These are phyloP conservation scores for Cerastis leucographa DNA, from an alignment of 2,888 invertebrate genomes.

Conservation along the genomic window DNA sequence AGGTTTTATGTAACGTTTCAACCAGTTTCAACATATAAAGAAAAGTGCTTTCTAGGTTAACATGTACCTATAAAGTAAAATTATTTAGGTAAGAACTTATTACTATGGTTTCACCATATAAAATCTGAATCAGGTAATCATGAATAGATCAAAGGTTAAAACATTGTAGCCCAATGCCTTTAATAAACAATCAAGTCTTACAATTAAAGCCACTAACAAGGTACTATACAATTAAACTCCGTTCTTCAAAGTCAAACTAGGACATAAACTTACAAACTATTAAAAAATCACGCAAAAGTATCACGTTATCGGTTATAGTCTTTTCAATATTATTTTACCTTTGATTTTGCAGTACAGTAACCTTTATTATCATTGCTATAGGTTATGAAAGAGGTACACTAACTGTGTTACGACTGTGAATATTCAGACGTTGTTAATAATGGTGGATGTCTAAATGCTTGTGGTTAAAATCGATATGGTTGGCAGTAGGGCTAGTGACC, in stretches of 20 bases:
- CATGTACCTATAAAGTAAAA: neutral
- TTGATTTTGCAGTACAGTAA: neutral
- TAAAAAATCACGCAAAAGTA: constrained; percentile 20
- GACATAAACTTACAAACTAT: constrained; percentile 21
- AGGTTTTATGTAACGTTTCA: neutral
- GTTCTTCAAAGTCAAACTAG: constrained; percentile 21
- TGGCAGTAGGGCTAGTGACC: constrained; percentile 76
- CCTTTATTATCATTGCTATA: neutral
- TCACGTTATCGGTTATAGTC: constrained; percentile 13
- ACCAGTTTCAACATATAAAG: neutral
- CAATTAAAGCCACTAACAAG: constrained; percentile 18
- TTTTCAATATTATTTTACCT: neutral
- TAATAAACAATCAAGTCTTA: neutral
- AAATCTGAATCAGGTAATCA: neutral
- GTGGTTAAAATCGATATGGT: constrained; percentile 79
- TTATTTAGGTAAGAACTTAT: neutral
- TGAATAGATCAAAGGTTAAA: neutral
- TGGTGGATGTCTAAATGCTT: constrained; percentile 68
- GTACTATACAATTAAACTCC: constrained; percentile 26
- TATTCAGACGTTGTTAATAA: constrained; percentile 59
- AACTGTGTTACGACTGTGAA: constrained; percentile 14
- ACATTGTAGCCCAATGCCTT: neutral
- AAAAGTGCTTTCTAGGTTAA: neutral
- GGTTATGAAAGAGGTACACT: neutral
- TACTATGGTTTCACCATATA: neutral